Evolutionary conservation across 2,888 invertebrate species (phyloP).

Genomic region (Hypselothyrea guttata): DNA sequence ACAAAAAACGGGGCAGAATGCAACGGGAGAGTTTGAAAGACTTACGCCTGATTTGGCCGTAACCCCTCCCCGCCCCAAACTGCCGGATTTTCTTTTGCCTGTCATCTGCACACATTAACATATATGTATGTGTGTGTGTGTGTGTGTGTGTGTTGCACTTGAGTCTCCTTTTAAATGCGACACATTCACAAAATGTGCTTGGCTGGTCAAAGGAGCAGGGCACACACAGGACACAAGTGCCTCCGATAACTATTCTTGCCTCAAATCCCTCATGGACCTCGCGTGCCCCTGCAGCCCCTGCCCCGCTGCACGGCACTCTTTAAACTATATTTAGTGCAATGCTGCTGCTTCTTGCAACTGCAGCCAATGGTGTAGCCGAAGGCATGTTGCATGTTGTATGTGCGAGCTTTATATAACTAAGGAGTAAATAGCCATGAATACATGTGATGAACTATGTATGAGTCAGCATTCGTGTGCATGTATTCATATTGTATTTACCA

Average conservation of each 20-base stretch:
- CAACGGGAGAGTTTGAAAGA: slow-evolving; percentile 30
- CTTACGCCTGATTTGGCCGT: slow-evolving; percentile 72
- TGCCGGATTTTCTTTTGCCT: slow-evolving; percentile 20
- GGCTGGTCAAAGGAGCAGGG: slow-evolving; percentile 62
- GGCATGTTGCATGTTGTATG: slow-evolving; percentile 45
- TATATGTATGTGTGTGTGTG: background rate
- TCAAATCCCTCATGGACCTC: background rate
- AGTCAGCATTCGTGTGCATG: slow-evolving; percentile 1
- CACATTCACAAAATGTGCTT: slow-evolving; percentile 64
- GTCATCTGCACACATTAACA: slow-evolving; percentile 44
- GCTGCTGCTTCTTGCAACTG: background rate
- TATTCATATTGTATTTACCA: slow-evolving; percentile 8
- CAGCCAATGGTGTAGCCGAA: slow-evolving; percentile 58
- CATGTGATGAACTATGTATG: slow-evolving; percentile 1
- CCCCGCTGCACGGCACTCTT: background rate
- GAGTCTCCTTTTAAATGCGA: slow-evolving; percentile 50
- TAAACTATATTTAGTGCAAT: background rate
- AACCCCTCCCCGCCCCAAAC: slow-evolving; percentile 2
- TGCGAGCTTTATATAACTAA: slow-evolving; percentile 35
- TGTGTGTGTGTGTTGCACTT: slow-evolving; percentile 26
- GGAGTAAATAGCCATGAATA: slow-evolving; percentile 7
- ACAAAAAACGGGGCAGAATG: slow-evolving; percentile 39
- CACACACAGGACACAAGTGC: slow-evolving; percentile 5
- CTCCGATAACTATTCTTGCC: background rate
- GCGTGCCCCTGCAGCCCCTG: background rate